Base-by-base conservation (phyloP, 2,888 invertebrate species). In the Eupithecia inturbata region DNA sequence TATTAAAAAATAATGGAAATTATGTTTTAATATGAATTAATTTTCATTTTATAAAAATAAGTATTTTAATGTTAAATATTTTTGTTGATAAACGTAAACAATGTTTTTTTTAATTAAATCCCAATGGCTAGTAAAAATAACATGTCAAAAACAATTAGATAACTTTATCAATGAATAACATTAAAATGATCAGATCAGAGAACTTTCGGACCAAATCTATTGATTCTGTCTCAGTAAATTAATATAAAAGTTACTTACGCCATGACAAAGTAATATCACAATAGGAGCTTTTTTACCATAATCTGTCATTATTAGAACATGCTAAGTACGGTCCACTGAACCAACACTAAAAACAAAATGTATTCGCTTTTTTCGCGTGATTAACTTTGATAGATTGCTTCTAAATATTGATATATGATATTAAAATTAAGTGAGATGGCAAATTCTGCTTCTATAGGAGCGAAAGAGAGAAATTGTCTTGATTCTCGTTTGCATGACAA, bases 331-430 rank as follows among this genome's bases (percentile, higher is more conserved):
- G 84, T 88, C 88, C 88, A 88, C 81, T 91, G 92, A 85, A 87
- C 83, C 87, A 82, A 87, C 89, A 88, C 88, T 86, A 91, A 88
- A 89, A 87, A 90, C 28, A 28, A 49, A 75, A 69, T 67, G 91
- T 93, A 93, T 94, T 92, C 92, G 92, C 91, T 90, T 92, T 92
- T 92, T 93, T 93, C 93, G 91, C 93, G 89, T 93, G 93, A 94
- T 94, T 93, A 93, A 92, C 89, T 92, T 92, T 94, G 93, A 94
- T 94, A 92, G 93, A 94, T 93, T 90, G 92, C 89, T 91, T 93
- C 91, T 89, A 93, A 93, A 93, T 93, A 93, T 93, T 93, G 92
- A 92, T 92, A 90, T 92, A 90, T 89, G 88, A 90, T 91, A 90
- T 91, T 90, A 87, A 39, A 89, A 89, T 85, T 79, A 81, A 82